phyloP scores from a whole-genome alignment of 2,113 vertebrate species.

The Hippopotamus amphibius region DNA sequence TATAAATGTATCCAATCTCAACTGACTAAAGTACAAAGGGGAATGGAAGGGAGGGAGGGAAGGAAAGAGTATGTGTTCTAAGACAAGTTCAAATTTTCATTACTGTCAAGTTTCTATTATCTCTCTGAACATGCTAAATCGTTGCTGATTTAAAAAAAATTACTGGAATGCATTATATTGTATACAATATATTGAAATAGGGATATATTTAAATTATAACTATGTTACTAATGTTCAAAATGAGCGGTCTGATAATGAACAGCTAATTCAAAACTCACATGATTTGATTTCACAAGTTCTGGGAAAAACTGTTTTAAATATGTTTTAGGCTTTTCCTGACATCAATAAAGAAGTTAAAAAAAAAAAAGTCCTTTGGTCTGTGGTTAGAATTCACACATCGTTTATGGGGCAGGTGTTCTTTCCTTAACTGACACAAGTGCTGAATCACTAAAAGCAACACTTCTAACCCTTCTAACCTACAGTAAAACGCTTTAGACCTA shows the following conservation, averaged over 20 bases:
- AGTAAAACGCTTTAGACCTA: not conserved
- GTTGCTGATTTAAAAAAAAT: not conserved
- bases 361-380: constrained; percentile 15
- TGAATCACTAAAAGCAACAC: constrained; percentile 21
- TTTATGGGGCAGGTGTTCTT: constrained; percentile 29
- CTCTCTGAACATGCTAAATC: not conserved
- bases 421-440: not conserved
- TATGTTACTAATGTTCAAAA: not conserved
- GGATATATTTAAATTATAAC: constrained; percentile 22
- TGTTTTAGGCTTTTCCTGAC: constrained; percentile 16
- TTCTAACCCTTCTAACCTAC: not conserved
- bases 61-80: not conserved
- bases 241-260: not conserved
- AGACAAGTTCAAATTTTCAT: not conserved
- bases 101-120: not conserved
- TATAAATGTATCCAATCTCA: not conserved
- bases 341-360: constrained; percentile 4
- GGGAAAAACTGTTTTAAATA: not conserved
- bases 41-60: not conserved
- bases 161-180: no score
- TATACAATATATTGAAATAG: not conserved
- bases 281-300: constrained; percentile 23
- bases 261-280: not conserved
- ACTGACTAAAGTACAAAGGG: not conserved
- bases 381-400: constrained; percentile 57